A percentile compares a stretch with the other conserved stretches of the same genome.
Evolutionary conservation across 2,888 invertebrate genomes (phyloP).

Genomic region (Lochmaea capreae): DNA sequence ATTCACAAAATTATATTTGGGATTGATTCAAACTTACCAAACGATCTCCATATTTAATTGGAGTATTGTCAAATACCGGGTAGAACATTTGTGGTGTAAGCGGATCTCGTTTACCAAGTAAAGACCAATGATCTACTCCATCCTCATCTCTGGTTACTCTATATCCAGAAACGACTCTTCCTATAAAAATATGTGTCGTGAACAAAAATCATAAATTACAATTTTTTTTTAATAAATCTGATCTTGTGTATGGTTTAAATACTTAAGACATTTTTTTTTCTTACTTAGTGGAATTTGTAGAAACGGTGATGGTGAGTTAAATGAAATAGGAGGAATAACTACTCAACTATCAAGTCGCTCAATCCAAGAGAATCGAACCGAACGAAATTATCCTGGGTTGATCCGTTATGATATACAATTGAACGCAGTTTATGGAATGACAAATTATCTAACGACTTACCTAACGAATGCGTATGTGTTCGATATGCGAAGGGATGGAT

Average conservation of each 20-base stretch:
- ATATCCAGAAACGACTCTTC: constrained; percentile 87
- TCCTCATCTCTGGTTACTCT: constrained; percentile 71
- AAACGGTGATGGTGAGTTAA: too few species aligned
- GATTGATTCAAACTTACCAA: constrained; percentile 61
- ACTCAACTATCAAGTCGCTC: too few species aligned
- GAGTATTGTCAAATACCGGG: constrained; percentile 74
- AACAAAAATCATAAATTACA: not conserved
- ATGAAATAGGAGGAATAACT: too few species aligned
- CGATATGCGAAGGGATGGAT: constrained; percentile 96
- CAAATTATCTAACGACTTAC: constrained; percentile 63
- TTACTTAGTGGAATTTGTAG: not conserved
- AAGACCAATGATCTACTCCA: constrained; percentile 78
- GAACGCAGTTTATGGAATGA: not conserved
- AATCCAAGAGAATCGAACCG: too few species aligned
- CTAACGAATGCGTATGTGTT: constrained; percentile 92
- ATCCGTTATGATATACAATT: not conserved
- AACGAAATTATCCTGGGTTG: not conserved
- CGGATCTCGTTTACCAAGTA: constrained; percentile 89
- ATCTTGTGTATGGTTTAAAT: too few species aligned
- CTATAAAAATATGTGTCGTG: constrained; percentile 63
- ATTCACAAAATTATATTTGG: not conserved
- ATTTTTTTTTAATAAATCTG: not conserved
- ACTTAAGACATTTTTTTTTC: too few species aligned
- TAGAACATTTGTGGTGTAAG: constrained; percentile 96
- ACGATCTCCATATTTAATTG: constrained; percentile 77